These are phyloP conservation scores for Acleris emargana DNA, from an alignment of 2,888 invertebrate genomes.

Conservation along the genomic window DNA sequence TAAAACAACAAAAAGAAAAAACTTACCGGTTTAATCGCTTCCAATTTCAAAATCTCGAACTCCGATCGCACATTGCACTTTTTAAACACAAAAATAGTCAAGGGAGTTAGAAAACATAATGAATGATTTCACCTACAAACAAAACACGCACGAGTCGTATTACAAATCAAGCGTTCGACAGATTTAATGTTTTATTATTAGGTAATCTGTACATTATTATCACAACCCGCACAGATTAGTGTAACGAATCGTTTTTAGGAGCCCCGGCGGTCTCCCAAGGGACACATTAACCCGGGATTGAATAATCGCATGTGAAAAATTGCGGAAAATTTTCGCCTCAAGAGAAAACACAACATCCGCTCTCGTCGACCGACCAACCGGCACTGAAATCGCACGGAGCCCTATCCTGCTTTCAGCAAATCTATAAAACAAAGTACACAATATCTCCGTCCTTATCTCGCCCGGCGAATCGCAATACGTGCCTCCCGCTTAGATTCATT, in stretches of 20 bases:
- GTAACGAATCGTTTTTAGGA: background rate
- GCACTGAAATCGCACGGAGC: constrained; percentile 49
- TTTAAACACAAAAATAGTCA: constrained; percentile 35
- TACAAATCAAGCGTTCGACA: constrained; percentile 40
- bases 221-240: constrained; percentile 4
- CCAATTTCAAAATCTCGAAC: constrained; percentile 41
- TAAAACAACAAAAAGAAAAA: constrained; percentile 12
- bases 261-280: constrained; percentile 2
- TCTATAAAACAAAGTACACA: constrained; percentile 77
- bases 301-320: constrained; percentile 41
- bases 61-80: constrained; percentile 38
- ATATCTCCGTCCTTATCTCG: constrained; percentile 52
- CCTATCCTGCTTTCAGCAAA: constrained; percentile 69
- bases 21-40: constrained; percentile 38
- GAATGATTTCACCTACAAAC: constrained; percentile 30
- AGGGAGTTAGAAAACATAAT: constrained; percentile 30
- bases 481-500: constrained; percentile 51
- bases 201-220: constrained; percentile 25
- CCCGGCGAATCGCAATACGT: constrained; percentile 37
- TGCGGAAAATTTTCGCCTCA: constrained; percentile 49
- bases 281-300: constrained; percentile 19
- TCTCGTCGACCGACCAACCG: constrained; percentile 38
- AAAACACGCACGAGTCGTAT: constrained; percentile 38
- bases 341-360: constrained; percentile 41
- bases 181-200: constrained; percentile 41